A percentile compares a stretch with the other conserved stretches of the same genome.
Conservation (phyloP, 2,888 invertebrate genomes). For the Epinotia demarniana region DNA sequence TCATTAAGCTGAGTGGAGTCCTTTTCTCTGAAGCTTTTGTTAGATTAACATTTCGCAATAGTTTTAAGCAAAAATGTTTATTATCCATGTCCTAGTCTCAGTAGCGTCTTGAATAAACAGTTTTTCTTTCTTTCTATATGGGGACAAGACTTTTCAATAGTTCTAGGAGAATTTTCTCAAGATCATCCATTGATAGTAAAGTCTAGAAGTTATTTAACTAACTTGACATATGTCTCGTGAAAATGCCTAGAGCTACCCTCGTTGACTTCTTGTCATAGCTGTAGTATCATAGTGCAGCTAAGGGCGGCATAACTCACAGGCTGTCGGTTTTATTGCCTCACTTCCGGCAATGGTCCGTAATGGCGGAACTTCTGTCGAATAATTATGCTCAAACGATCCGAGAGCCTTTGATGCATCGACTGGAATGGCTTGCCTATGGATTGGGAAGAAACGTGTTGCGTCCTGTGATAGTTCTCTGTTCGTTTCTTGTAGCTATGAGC, state of each 20-base stretch:
- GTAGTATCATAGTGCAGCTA: conserved; percentile 17
- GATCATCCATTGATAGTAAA: too few relatives aligned
- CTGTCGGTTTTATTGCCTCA: conserved; percentile 59
- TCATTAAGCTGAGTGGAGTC: too few relatives aligned
- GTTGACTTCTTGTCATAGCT: background rate
- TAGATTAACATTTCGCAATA: too few relatives aligned
- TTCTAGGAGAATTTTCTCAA: too few relatives aligned
- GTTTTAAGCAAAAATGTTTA: too few relatives aligned
- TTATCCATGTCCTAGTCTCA: too few relatives aligned
- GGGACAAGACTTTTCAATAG: too few relatives aligned
- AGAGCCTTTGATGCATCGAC: conserved; percentile 25
- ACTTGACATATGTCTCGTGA: too few relatives aligned
- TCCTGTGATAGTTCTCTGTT: background rate
- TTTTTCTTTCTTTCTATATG: too few relatives aligned
- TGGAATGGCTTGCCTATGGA: conserved; percentile 9
- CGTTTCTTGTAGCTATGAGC: background rate
- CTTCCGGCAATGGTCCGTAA: conserved; percentile 50
- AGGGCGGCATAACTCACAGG: conserved; percentile 57
- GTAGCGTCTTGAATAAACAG: too few relatives aligned
- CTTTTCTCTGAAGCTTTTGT: too few relatives aligned
- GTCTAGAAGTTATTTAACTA: too few relatives aligned
- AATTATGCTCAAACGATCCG: conserved; percentile 54
- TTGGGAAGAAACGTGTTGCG: background rate
- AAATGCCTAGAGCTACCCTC: background rate
- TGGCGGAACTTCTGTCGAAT: conserved; percentile 59